Base-by-base conservation (phyloP, 2,888 invertebrate species). In the Polia nebulosa region DNA sequence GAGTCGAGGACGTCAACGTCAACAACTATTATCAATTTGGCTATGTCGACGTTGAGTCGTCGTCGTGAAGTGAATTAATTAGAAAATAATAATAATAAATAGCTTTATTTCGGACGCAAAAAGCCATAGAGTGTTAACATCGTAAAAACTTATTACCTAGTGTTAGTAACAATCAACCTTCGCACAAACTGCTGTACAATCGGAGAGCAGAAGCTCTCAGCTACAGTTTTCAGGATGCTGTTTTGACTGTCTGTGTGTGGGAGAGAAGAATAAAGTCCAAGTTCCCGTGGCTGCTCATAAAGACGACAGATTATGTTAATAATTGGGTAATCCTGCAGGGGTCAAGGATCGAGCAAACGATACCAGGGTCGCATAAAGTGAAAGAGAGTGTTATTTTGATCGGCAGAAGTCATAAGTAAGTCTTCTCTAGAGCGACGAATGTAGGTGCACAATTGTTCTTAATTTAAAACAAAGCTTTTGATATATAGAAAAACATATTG, bases 341-440 rank as follows among this genome's bases (percentile, higher is more conserved):
- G 51, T 29, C 45, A 57, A 57, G 15, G 29, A 27, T 56, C 13
- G 27, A 27, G 20, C 9, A 3, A 41, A 15, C 9, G 20, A 20
- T 57, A 20, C 41, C 41, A 41, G 57, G 57, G 41, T 20, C n/a
- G 17, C 29, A 58, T 41, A 58, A 58, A 20, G 13, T 29, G 2
- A 8, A 56, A 20, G n/a, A 29, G 11, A 27, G 6, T 9, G 4
- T 9, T 9, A 0, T 9, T 53, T 53, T 32, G n/a, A 17, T 41
- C n/a, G 27, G 22, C 2, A 22, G 22, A 9, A 15, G 22, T 5
- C 5, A 20, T 34, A 34, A 6, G 17, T 11, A n/a, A 36, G 25
- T 55, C 17, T 55, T 22, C 6, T 55, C 22, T 17, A 17, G 9
- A 36, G 2, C 20, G 4, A 32, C 7, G 5, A 41, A 20, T 20